Evolutionary conservation across 2,113 vertebrate genomes (phyloP).

Genomic region (Shinisaurus crocodilurus): DNA sequence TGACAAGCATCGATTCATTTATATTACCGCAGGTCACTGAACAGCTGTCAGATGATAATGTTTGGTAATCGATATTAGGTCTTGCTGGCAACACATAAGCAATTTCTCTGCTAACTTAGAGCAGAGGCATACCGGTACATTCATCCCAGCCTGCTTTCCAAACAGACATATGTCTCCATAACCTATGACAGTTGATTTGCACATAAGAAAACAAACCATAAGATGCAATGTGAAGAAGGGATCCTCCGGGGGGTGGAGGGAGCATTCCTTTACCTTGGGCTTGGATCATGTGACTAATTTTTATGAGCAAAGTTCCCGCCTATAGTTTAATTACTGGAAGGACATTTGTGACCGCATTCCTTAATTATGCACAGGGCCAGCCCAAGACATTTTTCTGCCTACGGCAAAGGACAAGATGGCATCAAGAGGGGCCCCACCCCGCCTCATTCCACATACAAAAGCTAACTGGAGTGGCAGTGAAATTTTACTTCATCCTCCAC

Average conservation of each 20-base stretch:
- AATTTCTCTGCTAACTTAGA: slow-evolving; percentile 2
- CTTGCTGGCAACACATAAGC: slow-evolving; percentile 1
- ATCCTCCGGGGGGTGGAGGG: neutral
- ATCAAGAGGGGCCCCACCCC: neutral
- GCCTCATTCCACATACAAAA: neutral
- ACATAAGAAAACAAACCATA: neutral
- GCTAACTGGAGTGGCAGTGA: neutral
- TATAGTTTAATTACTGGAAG: neutral
- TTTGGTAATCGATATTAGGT: slow-evolving; percentile 10
- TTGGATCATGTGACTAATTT: neutral
- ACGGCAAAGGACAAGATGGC: neutral
- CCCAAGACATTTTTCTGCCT: neutral
- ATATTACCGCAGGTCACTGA: slow-evolving; percentile 17
- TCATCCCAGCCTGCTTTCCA: slow-evolving; percentile 5
- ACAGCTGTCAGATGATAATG: neutral
- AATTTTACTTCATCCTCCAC: neutral
- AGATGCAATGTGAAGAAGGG: neutral
- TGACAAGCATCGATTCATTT: neutral
- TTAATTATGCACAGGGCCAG: neutral
- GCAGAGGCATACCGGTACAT: neutral
- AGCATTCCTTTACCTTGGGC: neutral
- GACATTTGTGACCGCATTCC: neutral
- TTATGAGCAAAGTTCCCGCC: neutral
- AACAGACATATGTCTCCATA: neutral
- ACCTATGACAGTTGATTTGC: fast-evolving